Evolutionary conservation across 2,797 vertebrate species (phyloP), one percentile per base, ranked within the genome.

Genomic region (Odontamblyopus lacepedii): DNA sequence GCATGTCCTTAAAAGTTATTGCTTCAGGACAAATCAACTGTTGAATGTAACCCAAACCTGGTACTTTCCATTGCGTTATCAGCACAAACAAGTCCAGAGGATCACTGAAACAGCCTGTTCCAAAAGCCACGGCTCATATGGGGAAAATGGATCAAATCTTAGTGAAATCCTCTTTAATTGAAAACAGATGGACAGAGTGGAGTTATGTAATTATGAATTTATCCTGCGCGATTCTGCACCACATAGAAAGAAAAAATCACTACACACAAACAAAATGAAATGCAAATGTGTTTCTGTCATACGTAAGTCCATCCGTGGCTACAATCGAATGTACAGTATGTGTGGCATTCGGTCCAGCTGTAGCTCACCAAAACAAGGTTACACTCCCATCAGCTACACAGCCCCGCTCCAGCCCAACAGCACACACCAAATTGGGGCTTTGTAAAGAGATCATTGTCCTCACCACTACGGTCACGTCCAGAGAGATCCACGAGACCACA

Each of bases 391-490:
- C 67, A 66, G 70, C 71, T 78, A 69, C 76, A 62, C 72, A 73
- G 63, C 76, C 18, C 7, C 59, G 62, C 80, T 79, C 65, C 48
- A 80, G 70, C 75, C 74, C 76, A 76, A 70, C 77, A 67, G 73
- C 76, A 27, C 74, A 78, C 77, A 60, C 71, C 61, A 41, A 67
- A 32, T 73, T 65, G 27, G 6, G 11, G 72, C 59, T 61, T 68
- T 74, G 64, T 85, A 84, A 91, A 86, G 84, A 78, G 73, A 81
- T 79, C 73, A 81, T 83, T 89, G 85, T 86, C 78, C 81, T 68
- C 29, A 73, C 72, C 68, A 53, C 61, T 38, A 68, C 67, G 70
- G 30, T 61, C 72, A 62, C 78, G 72, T 82, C 74, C 76, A 83
- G 81, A 82, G 75, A 72, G 61, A 77, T 85, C 73, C 18, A 80